Percentiles rank a stretch among this genome's conserved stretches.
Conservation (phyloP, 92 coral and sea anemone genomes). For the Siderastrea siderea region DNA sequence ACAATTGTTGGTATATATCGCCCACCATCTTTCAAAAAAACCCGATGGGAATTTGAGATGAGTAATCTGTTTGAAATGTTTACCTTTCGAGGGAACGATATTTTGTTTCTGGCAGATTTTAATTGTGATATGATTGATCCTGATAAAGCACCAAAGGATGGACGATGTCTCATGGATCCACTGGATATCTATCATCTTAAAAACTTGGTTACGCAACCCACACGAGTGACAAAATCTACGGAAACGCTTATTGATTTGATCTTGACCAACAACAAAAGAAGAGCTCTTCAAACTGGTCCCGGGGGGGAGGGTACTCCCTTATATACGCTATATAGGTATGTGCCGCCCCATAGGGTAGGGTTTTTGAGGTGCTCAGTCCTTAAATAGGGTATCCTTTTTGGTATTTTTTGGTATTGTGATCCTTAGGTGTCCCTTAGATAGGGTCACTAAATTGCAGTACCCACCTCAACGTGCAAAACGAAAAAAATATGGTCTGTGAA, state of each 20-base stretch:
- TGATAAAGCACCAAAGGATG: conserved; percentile 23
- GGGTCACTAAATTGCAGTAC: too few relatives aligned
- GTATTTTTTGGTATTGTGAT: too few relatives aligned
- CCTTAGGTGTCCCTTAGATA: too few relatives aligned
- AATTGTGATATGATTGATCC: conserved; percentile 20
- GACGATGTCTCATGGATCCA: conserved; percentile 11
- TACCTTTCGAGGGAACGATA: conserved; percentile 16
- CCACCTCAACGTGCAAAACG: too few relatives aligned
- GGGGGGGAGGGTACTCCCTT: too few relatives aligned
- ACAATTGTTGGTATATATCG: conserved; percentile 41
- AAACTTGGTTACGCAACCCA: conserved; percentile 30
- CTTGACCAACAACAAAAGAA: conserved; percentile 46
- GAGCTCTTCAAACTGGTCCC: conserved; percentile 29
- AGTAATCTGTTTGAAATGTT: conserved; percentile 22
- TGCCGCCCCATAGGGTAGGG: too few relatives aligned
- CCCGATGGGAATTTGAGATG: conserved; percentile 44
- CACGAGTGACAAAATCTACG: conserved; percentile 7
- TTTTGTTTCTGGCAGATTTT: not conserved
- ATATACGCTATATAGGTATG: too few relatives aligned
- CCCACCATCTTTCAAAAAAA: conserved; percentile 20
- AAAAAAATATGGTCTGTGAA: too few relatives aligned
- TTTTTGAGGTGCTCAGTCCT: too few relatives aligned
- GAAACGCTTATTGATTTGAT: conserved; percentile 39
- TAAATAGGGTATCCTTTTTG: too few relatives aligned
- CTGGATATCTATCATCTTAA: conserved; percentile 16